Evolutionary conservation across 2,888 invertebrate genomes (phyloP).

Genomic region (Rotaria sp.): DNA sequence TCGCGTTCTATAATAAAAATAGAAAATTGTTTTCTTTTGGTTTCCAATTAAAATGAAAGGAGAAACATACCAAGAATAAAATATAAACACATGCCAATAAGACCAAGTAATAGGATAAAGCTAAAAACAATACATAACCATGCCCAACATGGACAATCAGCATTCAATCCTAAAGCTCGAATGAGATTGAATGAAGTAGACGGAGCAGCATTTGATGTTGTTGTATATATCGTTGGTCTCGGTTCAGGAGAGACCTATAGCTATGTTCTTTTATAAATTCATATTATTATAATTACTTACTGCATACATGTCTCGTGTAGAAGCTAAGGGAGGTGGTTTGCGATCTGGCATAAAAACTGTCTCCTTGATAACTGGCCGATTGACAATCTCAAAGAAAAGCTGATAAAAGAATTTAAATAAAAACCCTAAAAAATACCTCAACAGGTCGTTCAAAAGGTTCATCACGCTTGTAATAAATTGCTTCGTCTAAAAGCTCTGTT

Average conservation of each 20-base stretch:
- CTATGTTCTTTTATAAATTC: neutral
- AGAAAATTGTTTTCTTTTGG: neutral
- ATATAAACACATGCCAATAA: neutral
- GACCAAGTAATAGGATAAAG: neutral
- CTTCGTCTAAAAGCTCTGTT: neutral
- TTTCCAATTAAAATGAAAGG: neutral
- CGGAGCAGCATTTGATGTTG: neutral
- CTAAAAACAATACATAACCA: conserved; percentile 6
- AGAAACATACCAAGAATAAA: conserved; percentile 3
- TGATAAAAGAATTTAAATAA: neutral
- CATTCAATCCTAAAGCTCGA: neutral
- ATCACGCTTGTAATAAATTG: neutral
- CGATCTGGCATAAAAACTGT: conserved; percentile 1
- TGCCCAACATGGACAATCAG: conserved; percentile 28
- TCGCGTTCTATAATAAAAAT: too few relatives aligned
- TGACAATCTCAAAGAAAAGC: neutral
- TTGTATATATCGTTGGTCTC: neutral
- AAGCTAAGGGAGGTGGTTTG: neutral
- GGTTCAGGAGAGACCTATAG: neutral
- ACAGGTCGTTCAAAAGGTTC: neutral
- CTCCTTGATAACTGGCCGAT: neutral
- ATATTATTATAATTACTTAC: neutral
- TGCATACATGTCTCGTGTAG: neutral
- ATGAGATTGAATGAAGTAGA: neutral
- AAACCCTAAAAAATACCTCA: neutral